A percentile compares a stretch with the other conserved stretches of the same genome.
These are phyloP conservation scores for Zapus hudsonius DNA, from an alignment of 2,113 vertebrate genomes.

Conservation along the genomic window DNA sequence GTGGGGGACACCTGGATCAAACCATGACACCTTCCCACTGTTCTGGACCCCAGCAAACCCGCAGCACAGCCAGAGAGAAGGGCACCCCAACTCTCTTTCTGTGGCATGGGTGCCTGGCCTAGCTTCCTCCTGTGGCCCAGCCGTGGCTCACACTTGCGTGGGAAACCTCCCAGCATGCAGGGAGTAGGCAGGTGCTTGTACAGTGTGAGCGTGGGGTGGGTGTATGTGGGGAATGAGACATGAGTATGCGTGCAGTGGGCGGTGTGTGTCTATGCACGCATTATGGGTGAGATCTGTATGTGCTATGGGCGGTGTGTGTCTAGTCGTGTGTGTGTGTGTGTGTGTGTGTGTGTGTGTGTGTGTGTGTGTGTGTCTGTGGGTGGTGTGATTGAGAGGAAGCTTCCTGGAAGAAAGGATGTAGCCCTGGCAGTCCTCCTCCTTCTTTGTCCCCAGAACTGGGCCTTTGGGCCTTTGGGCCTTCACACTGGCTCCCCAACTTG, in stretches of 20 bases:
- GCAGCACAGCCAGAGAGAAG: background rate
- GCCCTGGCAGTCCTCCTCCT: background rate
- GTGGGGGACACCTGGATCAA: no score
- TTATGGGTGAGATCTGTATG: background rate
- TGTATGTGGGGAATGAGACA: background rate
- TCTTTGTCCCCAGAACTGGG: background rate
- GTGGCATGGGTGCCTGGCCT: background rate
- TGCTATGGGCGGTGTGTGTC: background rate
- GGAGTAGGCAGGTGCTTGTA: no score
- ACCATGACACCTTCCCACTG: no score
- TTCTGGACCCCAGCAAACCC: background rate
- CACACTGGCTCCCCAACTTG: background rate
- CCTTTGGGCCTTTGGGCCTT: background rate
- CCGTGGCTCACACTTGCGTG: background rate
- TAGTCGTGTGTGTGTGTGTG: background rate
- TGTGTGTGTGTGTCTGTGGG: background rate
- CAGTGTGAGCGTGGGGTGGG: background rate
- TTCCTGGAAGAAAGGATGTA: no score
- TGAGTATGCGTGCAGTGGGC: background rate
- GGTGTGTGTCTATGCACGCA: no score
- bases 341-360: no score
- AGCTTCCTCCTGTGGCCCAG: background rate
- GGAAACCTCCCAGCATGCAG: background rate
- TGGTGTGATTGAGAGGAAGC: background rate
- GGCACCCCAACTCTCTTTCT: background rate